Base-by-base conservation (phyloP, 2,888 invertebrate species). In the Patella pellucida region DNA sequence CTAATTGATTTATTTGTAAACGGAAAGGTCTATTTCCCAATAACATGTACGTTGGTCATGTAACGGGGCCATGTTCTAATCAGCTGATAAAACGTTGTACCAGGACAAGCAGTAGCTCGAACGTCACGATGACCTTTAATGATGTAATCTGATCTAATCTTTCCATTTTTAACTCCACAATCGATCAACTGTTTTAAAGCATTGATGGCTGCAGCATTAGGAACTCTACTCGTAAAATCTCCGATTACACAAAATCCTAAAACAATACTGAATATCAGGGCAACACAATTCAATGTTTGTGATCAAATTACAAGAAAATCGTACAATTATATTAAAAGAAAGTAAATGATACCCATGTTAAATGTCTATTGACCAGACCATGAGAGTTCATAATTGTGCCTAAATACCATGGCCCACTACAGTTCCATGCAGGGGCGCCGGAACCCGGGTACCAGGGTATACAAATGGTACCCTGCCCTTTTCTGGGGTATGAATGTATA, bases 221-320 rank as follows among this genome's bases (percentile, higher is more conserved):
- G 88, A 9, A 78, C 71, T 9, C 81, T 75, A 52, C 74, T 75
- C 19, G 74, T 81, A 79, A 84, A 88, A 76, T 85, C 81, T 11
- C 89, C 88, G 69, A 86, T 83, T 19, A 87, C 76, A 19, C 84
- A 86, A 69, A 88, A 85, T 9, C 86, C 88, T 72, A 83, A 75
- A 52, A 23, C 62, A 23, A 23, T 16, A 50, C 23, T 3, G 23
- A 15, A 51, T 51, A 50, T 31, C 31, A 41, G 9, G 41, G 1
- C 41, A 41, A 41, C 9, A 41, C 7, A 9, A 41, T 41, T 41
- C 41, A 41, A 9, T 41, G 41, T 31, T 31, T 31, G 31, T 31
- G n/a, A n/a, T n/a, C n/a, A n/a, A 31, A 31, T 31, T 31, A 3
- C 4, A 31, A 31, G 31, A 31, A 31, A 31, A 4, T 31, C 31